Conservation (phyloP, 2,113 vertebrate genomes). For the Mesocricetus auratus region DNA sequence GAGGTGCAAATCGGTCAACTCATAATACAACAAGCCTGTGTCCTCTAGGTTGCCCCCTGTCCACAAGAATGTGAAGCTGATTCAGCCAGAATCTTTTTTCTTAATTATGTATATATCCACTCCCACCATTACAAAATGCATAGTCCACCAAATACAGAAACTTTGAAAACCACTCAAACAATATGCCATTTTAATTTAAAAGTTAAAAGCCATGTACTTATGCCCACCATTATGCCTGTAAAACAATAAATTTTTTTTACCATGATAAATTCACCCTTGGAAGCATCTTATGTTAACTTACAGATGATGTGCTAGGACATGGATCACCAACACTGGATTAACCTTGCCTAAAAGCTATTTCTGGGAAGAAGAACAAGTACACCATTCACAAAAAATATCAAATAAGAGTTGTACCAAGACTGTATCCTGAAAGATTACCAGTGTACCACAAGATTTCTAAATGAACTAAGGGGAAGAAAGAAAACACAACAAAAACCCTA, state of each 20-base stretch:
- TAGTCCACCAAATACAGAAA: slow-evolving; percentile 83
- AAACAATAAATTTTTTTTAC: slow-evolving; percentile 89
- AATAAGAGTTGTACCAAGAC: slow-evolving; percentile 89
- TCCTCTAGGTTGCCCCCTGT: slow-evolving; percentile 81
- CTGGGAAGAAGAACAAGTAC: slow-evolving; percentile 99
- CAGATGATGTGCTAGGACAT: slow-evolving; percentile 99
- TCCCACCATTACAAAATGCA: slow-evolving; percentile 85
- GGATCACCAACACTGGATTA: slow-evolving; percentile 98
- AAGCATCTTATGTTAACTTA: slow-evolving; percentile 98
- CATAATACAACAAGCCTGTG: slow-evolving; percentile 46
- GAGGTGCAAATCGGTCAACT: neutral
- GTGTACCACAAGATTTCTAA: slow-evolving; percentile 85
- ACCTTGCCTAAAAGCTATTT: slow-evolving; percentile 99
- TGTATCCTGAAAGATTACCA: slow-evolving; percentile 88
- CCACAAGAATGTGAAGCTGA: slow-evolving; percentile 79
- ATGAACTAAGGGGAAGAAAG: slow-evolving; percentile 79
- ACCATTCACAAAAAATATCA: slow-evolving; percentile 96
- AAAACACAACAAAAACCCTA: slow-evolving; percentile 55
- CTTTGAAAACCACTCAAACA: slow-evolving; percentile 87
- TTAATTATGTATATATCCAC: slow-evolving; percentile 81
- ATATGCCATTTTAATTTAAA: slow-evolving; percentile 85
- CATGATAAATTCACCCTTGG: slow-evolving; percentile 95
- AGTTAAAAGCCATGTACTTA: slow-evolving; percentile 81
- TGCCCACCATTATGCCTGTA: slow-evolving; percentile 88
- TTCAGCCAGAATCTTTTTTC: slow-evolving; percentile 73